Conservation (phyloP, 2,888 invertebrate species). For the Mimumesa dahlbomi region DNA sequence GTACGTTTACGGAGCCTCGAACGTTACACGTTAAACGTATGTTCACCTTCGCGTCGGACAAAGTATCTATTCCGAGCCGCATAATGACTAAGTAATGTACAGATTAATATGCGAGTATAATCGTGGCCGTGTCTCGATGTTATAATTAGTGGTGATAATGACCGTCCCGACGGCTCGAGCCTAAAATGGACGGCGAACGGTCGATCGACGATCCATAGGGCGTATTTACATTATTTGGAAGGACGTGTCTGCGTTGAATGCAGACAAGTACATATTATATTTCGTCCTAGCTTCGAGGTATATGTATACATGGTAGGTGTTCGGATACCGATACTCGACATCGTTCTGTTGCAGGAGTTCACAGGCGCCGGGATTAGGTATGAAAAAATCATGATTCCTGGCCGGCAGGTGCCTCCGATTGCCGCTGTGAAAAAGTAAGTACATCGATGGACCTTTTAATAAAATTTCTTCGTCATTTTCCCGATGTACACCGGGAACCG, state of each 20-base stretch:
- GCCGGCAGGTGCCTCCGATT: slow-evolving; percentile 81
- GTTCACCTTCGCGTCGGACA: no score
- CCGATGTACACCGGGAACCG: no score
- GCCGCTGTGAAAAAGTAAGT: slow-evolving; percentile 80
- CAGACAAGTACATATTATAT: slow-evolving; percentile 8
- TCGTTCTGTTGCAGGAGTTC: slow-evolving; percentile 79
- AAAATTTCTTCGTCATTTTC: no score
- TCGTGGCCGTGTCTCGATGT: slow-evolving; percentile 34
- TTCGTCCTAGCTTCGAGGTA: slow-evolving; percentile 16
- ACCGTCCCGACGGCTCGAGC: slow-evolving; percentile 9
- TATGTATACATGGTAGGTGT: no score
- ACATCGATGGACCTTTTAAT: no score
- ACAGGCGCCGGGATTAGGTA: slow-evolving; percentile 78
- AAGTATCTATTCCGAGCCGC: slow-evolving; percentile 4
- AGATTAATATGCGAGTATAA: slow-evolving; percentile 42
- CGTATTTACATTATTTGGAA: not conserved
- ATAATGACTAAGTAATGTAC: slow-evolving; percentile 43
- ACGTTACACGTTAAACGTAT: no score
- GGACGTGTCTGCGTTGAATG: not conserved
- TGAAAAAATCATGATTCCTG: slow-evolving; percentile 82
- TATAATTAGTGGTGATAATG: slow-evolving; percentile 47
- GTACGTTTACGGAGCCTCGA: no score
- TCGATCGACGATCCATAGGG: slow-evolving; percentile 35
- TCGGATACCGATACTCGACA: slow-evolving; percentile 26
- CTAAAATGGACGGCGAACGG: slow-evolving; percentile 14